A percentile compares a stretch with the other conserved stretches of the same genome.
phyloP scores from a whole-genome alignment of 2,888 invertebrate species.

The Leptinotarsa tumamoca region DNA sequence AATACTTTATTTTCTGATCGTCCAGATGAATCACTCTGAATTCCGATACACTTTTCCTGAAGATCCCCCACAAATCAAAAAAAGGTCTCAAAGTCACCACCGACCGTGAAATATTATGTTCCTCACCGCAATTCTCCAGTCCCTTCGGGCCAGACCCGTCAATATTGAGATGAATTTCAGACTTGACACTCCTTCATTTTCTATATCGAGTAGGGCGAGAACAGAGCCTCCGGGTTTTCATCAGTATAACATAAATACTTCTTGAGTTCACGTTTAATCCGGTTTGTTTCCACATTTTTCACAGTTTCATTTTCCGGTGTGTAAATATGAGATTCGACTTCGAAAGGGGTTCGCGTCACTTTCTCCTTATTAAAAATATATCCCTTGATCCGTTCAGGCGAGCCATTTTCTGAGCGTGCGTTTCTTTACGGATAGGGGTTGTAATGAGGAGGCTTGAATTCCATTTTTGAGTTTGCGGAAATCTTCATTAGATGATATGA shows the following conservation, averaged over 20 bases:
- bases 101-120: background rate
- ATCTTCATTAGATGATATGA: background rate
- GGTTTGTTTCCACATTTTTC: background rate
- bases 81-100: too few species aligned
- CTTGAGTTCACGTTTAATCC: background rate
- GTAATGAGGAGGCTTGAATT: too few species aligned
- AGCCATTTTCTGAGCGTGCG: too few species aligned
- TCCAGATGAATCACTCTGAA: too few species aligned
- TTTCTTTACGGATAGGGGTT: too few species aligned
- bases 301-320: background rate
- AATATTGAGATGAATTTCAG: constrained; percentile 8
- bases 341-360: background rate
- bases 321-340: background rate
- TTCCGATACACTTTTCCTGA: too few species aligned
- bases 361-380: background rate
- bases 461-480: too few species aligned
- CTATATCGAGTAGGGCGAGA: background rate
- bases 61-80: too few species aligned
- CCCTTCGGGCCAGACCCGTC: background rate
- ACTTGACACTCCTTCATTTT: background rate
- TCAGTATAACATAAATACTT: background rate
- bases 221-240: background rate
- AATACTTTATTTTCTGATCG: too few species aligned
- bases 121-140: background rate
- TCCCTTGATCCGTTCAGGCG: background rate